Evolutionary conservation across 2,797 vertebrate genomes (phyloP).

Genomic region (Alauda arvensis): DNA sequence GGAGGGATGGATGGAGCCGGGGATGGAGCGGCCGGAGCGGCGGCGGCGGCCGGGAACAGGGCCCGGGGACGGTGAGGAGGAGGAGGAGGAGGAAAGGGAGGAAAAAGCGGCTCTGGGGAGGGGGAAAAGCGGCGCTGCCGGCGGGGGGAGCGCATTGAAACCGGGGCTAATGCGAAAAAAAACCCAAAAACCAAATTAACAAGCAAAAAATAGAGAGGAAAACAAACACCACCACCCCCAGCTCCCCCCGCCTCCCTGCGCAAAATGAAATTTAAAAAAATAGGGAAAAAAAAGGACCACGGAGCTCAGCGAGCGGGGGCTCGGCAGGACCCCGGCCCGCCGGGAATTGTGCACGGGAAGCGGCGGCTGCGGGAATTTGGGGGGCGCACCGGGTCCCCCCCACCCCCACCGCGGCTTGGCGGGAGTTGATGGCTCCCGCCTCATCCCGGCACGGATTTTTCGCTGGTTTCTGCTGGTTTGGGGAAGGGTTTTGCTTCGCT

Average conservation of each 20-base stretch:
- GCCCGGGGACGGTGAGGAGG: background rate
- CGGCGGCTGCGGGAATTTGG: background rate
- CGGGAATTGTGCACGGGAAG: background rate
- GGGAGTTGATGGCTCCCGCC: background rate
- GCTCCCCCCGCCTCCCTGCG: background rate
- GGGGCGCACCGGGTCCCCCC: background rate
- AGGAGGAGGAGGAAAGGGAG: background rate
- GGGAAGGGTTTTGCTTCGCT: background rate
- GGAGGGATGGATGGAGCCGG: background rate
- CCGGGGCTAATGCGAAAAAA: fast-evolving
- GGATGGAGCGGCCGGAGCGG: background rate
- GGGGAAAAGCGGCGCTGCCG: background rate
- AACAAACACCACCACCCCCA: fast-evolving
- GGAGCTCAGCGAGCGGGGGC: background rate
- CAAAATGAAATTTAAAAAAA: background rate
- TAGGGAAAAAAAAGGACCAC: fast-evolving
- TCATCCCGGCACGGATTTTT: background rate
- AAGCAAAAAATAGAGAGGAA: background rate
- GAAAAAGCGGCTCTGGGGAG: background rate
- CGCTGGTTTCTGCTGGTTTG: background rate
- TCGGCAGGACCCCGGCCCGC: background rate
- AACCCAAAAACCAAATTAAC: background rate
- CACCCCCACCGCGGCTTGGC: background rate
- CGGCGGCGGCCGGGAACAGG: background rate
- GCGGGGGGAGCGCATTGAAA: background rate